phyloP scores from a whole-genome alignment of 92 coral and sea anemone species.

The Siderastrea radians region DNA sequence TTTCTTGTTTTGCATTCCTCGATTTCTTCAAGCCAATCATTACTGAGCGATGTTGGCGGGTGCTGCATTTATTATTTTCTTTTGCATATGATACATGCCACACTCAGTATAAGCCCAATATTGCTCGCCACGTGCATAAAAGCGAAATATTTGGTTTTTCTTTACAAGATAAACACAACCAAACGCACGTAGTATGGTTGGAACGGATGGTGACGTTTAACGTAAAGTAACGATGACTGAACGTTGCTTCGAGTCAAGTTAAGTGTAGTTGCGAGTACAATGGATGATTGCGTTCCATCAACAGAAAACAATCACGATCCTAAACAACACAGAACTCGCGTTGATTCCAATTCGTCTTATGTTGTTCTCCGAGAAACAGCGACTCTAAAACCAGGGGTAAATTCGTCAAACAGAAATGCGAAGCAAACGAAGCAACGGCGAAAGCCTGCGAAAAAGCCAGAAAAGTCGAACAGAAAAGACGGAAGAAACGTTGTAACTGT shows the following conservation, averaged over 20 bases:
- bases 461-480: neutral
- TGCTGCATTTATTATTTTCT: neutral
- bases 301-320: neutral
- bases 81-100: neutral
- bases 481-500: neutral
- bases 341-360: slow-evolving; percentile 24
- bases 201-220: neutral
- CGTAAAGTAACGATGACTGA: neutral
- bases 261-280: neutral
- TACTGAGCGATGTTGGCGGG: neutral
- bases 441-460: neutral
- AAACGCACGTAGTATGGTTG: neutral
- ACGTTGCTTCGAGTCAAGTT: neutral
- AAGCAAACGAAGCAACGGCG: neutral
- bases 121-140: neutral
- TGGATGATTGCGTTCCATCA: slow-evolving; percentile 20
- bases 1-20: slow-evolving; percentile 27
- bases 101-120: neutral
- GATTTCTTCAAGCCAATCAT: neutral
- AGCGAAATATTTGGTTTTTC: slow-evolving; percentile 13
- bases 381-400: neutral
- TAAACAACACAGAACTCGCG: neutral
- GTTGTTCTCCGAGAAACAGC: slow-evolving; percentile 21
- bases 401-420: neutral
- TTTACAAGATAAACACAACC: neutral